Percentiles rank a stretch among this genome's conserved stretches.
Conservation (phyloP, 2,888 invertebrate genomes). For the Cerastis leucographa region DNA sequence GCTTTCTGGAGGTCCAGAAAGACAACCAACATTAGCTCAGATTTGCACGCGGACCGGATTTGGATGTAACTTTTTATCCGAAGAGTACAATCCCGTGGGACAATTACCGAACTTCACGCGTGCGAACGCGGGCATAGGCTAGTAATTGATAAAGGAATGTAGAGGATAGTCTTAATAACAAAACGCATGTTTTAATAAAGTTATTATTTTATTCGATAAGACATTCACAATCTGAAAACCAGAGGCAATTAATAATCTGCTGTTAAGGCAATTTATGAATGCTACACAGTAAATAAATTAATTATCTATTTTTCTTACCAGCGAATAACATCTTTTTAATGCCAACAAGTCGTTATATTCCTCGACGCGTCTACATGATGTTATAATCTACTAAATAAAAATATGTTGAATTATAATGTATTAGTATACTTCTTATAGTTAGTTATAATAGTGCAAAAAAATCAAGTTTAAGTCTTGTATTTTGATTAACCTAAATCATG, state of each 20-base stretch:
- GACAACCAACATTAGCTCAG: neutral
- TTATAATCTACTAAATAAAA: constrained; percentile 76
- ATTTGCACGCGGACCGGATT: neutral
- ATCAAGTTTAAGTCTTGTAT: constrained; percentile 80
- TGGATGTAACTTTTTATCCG: no score
- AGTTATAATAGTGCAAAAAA: constrained; percentile 78
- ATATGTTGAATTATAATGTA: constrained; percentile 76
- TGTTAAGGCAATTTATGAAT: constrained; percentile 87
- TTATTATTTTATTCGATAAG: constrained; percentile 89
- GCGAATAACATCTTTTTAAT: constrained; percentile 76
- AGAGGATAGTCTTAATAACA: constrained; percentile 27
- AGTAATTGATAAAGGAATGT: neutral
- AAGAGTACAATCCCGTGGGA: no score
- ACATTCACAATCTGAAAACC: constrained; percentile 88
- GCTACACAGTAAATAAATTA: constrained; percentile 88
- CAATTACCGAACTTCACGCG: no score
- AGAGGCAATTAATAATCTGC: constrained; percentile 85
- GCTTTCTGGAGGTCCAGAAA: neutral
- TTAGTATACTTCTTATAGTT: constrained; percentile 78
- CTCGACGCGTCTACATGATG: constrained; percentile 69
- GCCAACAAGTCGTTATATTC: constrained; percentile 82
- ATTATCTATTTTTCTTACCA: constrained; percentile 82
- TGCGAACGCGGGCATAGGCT: no score
- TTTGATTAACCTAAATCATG: constrained; percentile 78
- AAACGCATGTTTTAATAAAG: constrained; percentile 77